Evolutionary conservation across 2,888 invertebrate genomes (phyloP), one percentile per base, ranked within the genome.

Genomic region (Axea sp.): DNA sequence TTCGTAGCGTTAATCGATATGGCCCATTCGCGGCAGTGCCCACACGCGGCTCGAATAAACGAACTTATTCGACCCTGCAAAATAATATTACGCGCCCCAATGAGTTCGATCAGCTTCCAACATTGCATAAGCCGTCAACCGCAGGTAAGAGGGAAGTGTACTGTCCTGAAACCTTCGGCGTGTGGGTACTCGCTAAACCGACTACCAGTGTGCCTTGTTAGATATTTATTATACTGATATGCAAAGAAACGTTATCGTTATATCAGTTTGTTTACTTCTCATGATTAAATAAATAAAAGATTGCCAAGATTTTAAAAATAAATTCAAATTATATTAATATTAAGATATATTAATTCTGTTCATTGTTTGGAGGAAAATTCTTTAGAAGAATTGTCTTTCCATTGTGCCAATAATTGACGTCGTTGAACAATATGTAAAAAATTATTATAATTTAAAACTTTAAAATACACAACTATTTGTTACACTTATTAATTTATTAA

Each of bases 1-100:
- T 71, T 41, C 62, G 62, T 59, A 62, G 73, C 74, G 76, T 78
- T 80, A 81, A 82, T 82, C 82, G 80, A 82, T 82, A 82, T 76
- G 78, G 79, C 77, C 78, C 75, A 78, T 76, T 79, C 79, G 76
- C 74, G 76, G 76, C 76, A 60, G 69, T 76, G 43, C 47, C 55
- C 59, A 69, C 76, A 78, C 77, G 78, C 64, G 78, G 80, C 77
- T 80, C 80, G 80, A 81, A 82, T 81, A 82, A 84, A 85, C 82
- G 81, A 80, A 83, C 82, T 81, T 81, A 80, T 81, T 85, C 83
- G 81, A 84, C 80, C 84, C 81, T 82, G 81, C 83, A 83, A 84
- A 85, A 84, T 84, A 84, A 84, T 84, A 84, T 85, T 84, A 84
- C 81, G 77, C 82, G 83, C 83, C 80, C 83, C 81, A 78, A 81